Percentiles rank a stretch among this genome's conserved stretches.
These are phyloP conservation scores for Acanthopleura granulata DNA, from an alignment of 2,888 invertebrate genomes.

Conservation along the genomic window DNA sequence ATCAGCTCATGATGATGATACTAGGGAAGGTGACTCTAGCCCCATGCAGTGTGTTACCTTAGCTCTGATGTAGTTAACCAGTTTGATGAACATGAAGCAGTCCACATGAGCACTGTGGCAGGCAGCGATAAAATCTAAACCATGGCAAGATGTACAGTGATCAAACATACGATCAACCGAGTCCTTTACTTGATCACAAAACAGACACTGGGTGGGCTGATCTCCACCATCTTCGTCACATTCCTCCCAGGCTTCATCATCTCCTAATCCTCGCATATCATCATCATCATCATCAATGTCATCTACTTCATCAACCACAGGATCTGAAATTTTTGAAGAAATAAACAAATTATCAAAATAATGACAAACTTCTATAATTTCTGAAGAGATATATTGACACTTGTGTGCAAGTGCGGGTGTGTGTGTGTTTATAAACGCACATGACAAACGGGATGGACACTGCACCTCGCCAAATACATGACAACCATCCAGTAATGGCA, in stretches of 20 bases:
- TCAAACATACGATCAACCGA: slow-evolving; percentile 41
- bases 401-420: no score
- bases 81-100: slow-evolving; percentile 63
- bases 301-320: not conserved
- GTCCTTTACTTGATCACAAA: slow-evolving; percentile 39
- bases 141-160: slow-evolving; percentile 44
- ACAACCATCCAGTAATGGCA: no score
- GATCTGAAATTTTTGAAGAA: not conserved
- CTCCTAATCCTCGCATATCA: slow-evolving; percentile 35
- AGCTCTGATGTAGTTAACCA: slow-evolving; percentile 63
- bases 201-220: slow-evolving; percentile 47
- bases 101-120: slow-evolving; percentile 47
- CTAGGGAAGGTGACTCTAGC: no score
- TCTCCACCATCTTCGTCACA: slow-evolving; percentile 19
- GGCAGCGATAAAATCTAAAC: slow-evolving; percentile 44
- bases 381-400: no score
- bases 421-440: no score
- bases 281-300: slow-evolving; percentile 35
- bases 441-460: no score
- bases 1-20: no score
- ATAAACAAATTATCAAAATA: no score
- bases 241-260: not conserved
- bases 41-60: slow-evolving; percentile 38
- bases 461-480: no score
- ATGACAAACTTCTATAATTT: no score